phyloP scores from a whole-genome alignment of 2,888 invertebrate genomes.

The Drosophila diplacantha region DNA sequence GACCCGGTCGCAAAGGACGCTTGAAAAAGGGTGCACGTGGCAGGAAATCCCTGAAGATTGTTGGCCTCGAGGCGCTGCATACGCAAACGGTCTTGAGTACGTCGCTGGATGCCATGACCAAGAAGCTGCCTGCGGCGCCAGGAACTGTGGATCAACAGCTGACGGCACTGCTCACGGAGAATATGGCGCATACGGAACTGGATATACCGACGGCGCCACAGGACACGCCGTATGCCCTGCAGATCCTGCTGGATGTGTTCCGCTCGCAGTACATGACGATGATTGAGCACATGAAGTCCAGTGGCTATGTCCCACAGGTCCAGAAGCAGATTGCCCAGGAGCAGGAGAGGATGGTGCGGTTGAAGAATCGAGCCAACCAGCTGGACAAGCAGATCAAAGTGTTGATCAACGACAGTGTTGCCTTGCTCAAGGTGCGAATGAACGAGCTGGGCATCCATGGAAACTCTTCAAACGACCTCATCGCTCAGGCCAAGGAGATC shows the following conservation, averaged over 20 bases:
- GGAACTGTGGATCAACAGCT: constrained; percentile 95
- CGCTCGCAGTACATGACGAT: constrained; percentile 90
- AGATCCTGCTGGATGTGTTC: constrained; percentile 91
- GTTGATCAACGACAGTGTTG: constrained; percentile 94
- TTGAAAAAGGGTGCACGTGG: constrained; percentile 81
- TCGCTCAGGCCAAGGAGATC: constrained; percentile 93
- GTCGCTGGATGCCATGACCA: constrained; percentile 84
- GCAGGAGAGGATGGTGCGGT: constrained; percentile 88
- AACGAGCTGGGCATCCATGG: constrained; percentile 94
- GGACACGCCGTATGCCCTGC: constrained; percentile 90
- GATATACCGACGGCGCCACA: constrained; percentile 88
- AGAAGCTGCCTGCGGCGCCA: constrained; percentile 90
- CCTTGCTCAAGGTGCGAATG: constrained; percentile 91
- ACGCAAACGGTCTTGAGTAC: constrained; percentile 93
- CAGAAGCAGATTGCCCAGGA: constrained; percentile 89
- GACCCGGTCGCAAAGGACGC: constrained; percentile 79
- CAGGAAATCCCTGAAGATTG: constrained; percentile 86
- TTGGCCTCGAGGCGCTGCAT: constrained; percentile 91
- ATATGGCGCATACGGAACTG: constrained; percentile 87
- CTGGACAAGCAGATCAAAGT: constrained; percentile 95
- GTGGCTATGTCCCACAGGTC: constrained; percentile 85
- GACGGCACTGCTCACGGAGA: constrained; percentile 86
- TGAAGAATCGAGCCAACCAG: constrained; percentile 91
- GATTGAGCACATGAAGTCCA: constrained; percentile 89
- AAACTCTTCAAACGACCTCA: constrained; percentile 88